Conservation (phyloP, 2,888 invertebrate species). For the Lochmaea crataegi region DNA sequence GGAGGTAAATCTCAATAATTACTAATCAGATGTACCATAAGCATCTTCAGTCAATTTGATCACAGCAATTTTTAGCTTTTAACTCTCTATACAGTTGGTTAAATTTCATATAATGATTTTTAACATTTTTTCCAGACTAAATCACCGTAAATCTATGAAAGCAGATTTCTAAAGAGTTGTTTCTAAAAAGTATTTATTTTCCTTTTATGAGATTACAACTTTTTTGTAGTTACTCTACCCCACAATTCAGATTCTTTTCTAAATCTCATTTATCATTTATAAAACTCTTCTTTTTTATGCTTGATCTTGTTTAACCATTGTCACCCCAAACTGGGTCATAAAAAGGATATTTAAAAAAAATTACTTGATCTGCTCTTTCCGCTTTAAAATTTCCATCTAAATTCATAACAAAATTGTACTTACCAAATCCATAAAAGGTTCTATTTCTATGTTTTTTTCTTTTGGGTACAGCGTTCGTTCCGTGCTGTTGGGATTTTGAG, state of each 20-base stretch:
- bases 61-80: too few species aligned
- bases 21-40: background rate
- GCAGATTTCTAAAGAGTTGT: conserved; percentile 1
- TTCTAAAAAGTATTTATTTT: conserved; percentile 8
- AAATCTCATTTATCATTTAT: conserved; percentile 18
- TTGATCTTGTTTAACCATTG: background rate
- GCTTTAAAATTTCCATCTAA: too few species aligned
- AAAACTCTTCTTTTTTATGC: conserved; percentile 5
- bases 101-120: too few species aligned
- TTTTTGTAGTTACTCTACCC: background rate
- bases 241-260: conserved; percentile 8
- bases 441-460: too few species aligned
- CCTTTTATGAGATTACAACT: conserved; percentile 16
- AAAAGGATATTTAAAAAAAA: background rate
- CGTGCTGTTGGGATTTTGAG: too few species aligned
- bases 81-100: too few species aligned
- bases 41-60: too few species aligned
- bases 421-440: too few species aligned
- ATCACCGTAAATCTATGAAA: background rate
- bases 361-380: too few species aligned
- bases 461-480: too few species aligned
- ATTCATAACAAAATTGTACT: too few species aligned
- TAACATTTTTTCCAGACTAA: too few species aligned
- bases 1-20: conserved; percentile 66
- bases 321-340: background rate